Conservation (phyloP, 2,888 invertebrate species). For the Notocelia uddmanniana region DNA sequence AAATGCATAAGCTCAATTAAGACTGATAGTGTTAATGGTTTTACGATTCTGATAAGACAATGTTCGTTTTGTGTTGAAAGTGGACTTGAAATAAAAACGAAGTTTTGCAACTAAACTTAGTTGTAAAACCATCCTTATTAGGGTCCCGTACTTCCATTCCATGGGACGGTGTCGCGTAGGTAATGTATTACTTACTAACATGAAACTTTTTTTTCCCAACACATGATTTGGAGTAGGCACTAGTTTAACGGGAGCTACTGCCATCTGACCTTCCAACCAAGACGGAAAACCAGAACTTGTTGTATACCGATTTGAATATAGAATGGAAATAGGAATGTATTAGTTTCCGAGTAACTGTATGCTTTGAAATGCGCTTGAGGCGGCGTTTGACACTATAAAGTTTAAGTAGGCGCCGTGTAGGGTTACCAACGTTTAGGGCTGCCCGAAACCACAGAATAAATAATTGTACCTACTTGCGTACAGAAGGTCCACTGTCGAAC, state of each 20-base stretch:
- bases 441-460: too few relatives aligned
- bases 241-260: too few relatives aligned
- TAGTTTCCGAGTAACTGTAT: not conserved
- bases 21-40: constrained; percentile 22
- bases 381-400: constrained; percentile 16
- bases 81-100: constrained; percentile 1
- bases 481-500: too few relatives aligned
- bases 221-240: too few relatives aligned
- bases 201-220: too few relatives aligned
- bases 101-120: too few relatives aligned
- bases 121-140: too few relatives aligned
- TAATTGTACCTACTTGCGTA: too few relatives aligned
- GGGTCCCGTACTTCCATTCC: too few relatives aligned
- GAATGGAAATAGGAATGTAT: constrained; percentile 16
- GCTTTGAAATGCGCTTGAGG: not conserved
- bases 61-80: not conserved
- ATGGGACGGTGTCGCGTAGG: too few relatives aligned
- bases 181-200: too few relatives aligned
- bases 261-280: too few relatives aligned
- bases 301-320: not conserved
- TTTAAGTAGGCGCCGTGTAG: constrained; percentile 57
- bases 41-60: constrained; percentile 8
- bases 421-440: not conserved
- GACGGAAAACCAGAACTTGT: not conserved
- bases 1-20: constrained; percentile 40